Percentiles rank a stretch among this genome's conserved stretches.
phyloP scores from a whole-genome alignment of 2,888 invertebrate genomes.

The Agelastica alni region DNA sequence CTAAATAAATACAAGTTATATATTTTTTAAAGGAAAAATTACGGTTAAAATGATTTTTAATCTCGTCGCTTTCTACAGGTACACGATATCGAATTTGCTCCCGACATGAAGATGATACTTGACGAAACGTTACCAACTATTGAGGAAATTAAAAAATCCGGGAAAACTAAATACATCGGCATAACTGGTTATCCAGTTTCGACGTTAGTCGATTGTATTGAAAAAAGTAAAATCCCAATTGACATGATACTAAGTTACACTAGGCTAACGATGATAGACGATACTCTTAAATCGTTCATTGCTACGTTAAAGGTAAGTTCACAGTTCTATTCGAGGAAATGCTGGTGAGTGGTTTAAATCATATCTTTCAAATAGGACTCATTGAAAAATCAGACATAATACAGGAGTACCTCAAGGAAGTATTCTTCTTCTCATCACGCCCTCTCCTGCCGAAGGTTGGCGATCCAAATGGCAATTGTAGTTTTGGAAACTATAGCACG shows the following conservation, averaged over 20 bases:
- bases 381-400: too few species aligned
- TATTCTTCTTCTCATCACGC: too few species aligned
- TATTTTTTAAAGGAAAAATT: too few species aligned
- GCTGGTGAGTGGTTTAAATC: too few species aligned
- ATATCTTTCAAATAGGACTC: background rate
- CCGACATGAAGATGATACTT: constrained; percentile 72
- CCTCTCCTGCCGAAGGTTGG: too few species aligned
- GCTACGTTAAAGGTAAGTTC: constrained; percentile 73
- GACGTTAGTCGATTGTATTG: constrained; percentile 73
- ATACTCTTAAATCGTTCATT: constrained; percentile 72
- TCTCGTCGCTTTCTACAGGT: too few species aligned
- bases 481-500: too few species aligned
- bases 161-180: constrained; percentile 80
- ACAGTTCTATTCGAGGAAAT: too few species aligned
- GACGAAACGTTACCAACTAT: constrained; percentile 87
- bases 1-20: background rate
- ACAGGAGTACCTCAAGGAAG: too few species aligned
- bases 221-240: constrained; percentile 64
- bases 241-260: constrained; percentile 78
- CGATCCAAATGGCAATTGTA: too few species aligned
- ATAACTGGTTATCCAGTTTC: constrained; percentile 85
- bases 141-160: constrained; percentile 71
- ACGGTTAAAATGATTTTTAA: too few species aligned
- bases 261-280: constrained; percentile 79
- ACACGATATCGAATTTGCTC: constrained; percentile 91